Percentiles rank a stretch among this genome's conserved stretches.
phyloP scores from a whole-genome alignment of 2,797 vertebrate species.

The Okamejei kenojei region DNA sequence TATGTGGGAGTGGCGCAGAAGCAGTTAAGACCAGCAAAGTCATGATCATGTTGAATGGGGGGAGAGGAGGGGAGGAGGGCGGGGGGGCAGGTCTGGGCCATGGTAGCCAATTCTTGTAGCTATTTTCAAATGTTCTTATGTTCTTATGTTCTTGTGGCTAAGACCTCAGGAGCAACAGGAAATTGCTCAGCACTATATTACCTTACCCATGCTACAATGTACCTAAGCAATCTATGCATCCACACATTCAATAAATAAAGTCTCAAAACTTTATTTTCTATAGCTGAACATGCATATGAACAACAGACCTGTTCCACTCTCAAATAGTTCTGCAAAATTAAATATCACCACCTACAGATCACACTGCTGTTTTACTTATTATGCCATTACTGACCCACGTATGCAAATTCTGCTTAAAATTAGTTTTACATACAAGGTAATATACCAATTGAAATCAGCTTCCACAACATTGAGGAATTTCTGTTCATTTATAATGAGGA shows the following conservation, averaged over 20 bases:
- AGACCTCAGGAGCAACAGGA: neutral
- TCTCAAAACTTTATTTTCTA: neutral
- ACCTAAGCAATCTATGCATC: neutral
- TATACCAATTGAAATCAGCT: neutral
- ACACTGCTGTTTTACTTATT: neutral
- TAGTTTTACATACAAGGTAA: neutral
- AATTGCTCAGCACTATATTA: constrained; percentile 20
- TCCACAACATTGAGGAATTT: neutral
- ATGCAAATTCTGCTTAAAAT: neutral
- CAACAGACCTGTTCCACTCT: neutral
- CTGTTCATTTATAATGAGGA: neutral
- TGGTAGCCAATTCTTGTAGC: too few relatives aligned
- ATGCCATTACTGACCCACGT: neutral
- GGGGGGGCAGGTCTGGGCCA: too few relatives aligned
- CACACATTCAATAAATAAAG: neutral
- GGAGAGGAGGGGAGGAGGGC: too few relatives aligned
- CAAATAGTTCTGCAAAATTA: neutral
- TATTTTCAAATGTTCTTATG: too few relatives aligned
- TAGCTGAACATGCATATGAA: neutral
- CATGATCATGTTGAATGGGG: too few relatives aligned
- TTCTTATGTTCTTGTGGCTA: neutral
- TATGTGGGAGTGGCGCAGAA: too few relatives aligned
- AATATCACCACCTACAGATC: neutral
- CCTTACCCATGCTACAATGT: neutral
- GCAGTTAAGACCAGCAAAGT: too few relatives aligned